Evolutionary conservation across 2,113 vertebrate species (phyloP).

Genomic region (Cheirogaleus medius): DNA sequence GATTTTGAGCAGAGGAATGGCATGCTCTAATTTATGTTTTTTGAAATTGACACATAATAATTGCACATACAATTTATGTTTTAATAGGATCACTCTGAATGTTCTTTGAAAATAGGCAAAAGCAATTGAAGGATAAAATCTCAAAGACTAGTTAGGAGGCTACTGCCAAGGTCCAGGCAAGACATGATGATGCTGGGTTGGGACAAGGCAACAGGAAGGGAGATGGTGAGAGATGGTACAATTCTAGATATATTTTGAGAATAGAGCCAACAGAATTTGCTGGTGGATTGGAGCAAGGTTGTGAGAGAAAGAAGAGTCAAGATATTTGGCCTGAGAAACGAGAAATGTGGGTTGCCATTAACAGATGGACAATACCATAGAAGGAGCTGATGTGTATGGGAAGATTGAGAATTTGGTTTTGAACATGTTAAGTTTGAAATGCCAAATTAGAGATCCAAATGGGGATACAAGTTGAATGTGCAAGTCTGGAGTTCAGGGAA

Average conservation of each 20-base stretch:
- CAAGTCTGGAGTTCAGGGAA: background rate
- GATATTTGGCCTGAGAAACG: background rate
- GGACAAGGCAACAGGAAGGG: background rate
- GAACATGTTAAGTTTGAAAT: conserved; percentile 4
- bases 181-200: background rate
- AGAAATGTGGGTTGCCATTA: background rate
- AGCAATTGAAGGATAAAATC: background rate
- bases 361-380: background rate
- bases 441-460: background rate
- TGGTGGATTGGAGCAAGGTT: background rate
- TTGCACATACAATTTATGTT: background rate
- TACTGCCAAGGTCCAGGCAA: background rate
- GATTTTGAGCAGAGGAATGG: background rate
- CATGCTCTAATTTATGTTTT: background rate
- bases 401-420: background rate
- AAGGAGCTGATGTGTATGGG: background rate
- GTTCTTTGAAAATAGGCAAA: background rate
- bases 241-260: conserved; percentile 4
- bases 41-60: background rate
- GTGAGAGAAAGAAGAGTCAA: background rate
- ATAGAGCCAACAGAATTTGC: background rate
- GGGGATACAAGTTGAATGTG: background rate
- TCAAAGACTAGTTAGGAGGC: background rate
- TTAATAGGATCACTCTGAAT: background rate
- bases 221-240: background rate